These are phyloP conservation scores for Ispidina picta DNA, from an alignment of 2,797 vertebrate genomes.

Conservation along the genomic window DNA sequence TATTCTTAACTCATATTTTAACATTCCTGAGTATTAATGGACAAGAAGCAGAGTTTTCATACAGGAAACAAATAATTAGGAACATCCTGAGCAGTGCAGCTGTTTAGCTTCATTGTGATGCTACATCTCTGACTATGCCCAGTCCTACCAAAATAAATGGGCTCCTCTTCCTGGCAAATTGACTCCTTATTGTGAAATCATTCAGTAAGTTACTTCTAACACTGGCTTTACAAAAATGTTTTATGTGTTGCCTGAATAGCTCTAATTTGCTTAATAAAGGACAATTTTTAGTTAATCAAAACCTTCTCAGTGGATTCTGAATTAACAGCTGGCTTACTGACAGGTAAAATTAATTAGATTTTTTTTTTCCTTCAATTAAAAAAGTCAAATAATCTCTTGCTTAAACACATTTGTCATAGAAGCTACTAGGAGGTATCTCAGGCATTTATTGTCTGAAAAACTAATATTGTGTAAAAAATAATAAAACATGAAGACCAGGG, in stretches of 20 bases:
- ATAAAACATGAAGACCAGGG: background rate
- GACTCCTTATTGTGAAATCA: background rate
- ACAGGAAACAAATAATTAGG: slow-evolving; percentile 23
- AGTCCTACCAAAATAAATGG: background rate
- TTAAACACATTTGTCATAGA: background rate
- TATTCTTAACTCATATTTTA: slow-evolving; percentile 19
- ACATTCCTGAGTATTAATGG: background rate
- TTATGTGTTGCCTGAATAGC: background rate
- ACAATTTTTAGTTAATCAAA: slow-evolving; percentile 35
- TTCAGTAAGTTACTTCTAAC: background rate
- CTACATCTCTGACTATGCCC: background rate
- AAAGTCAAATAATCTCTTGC: background rate
- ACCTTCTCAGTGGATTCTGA: slow-evolving; percentile 23
- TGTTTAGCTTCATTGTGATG: slow-evolving; percentile 4
- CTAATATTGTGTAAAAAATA: background rate
- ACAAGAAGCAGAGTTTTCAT: slow-evolving; percentile 21
- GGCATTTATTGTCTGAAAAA: slow-evolving; percentile 1
- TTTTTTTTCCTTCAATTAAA: background rate
- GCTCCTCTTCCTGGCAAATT: background rate
- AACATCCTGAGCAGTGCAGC: background rate
- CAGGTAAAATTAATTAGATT: slow-evolving; percentile 22
- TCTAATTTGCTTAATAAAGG: slow-evolving; percentile 37
- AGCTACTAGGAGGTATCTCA: background rate
- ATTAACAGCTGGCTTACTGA: slow-evolving; percentile 27
- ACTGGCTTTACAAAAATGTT: background rate